Base-by-base conservation (phyloP, 2,113 vertebrate genomes). In the Gymnocephalus cernua region DNA sequence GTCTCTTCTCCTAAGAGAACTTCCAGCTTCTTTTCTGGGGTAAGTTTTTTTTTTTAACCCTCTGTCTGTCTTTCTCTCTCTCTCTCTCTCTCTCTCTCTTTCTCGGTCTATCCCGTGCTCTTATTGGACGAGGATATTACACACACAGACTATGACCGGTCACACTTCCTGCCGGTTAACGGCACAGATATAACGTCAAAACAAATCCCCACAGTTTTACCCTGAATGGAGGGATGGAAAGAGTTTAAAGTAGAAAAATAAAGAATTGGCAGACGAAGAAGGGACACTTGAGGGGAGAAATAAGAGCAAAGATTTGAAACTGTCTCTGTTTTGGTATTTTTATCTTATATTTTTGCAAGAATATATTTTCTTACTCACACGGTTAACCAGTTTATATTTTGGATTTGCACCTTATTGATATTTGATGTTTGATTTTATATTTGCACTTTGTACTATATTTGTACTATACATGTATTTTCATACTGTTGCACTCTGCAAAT, bases 111-210 rank as follows among this genome's bases (percentile, higher is more conserved):
- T 94, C 86, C 92, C 50, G 83, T 77, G 88, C 90, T 93, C 74
- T 95, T 95, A 95, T 94, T 94, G 94, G 95, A 89, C 63, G 88
- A 94, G 95, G 94, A 94, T 92, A 92, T 95, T 94, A 93, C 92
- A 92, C 92, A 86, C 83, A 68, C 84, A 83, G 83, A 85, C 92
- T 88, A 76, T 89, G 93, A 93, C 79, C 54, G 71, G 87, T 90
- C 91, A 88, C 82, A 92, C 88, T 83, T 92, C 74, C 86, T 86
- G 62, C 29, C 69, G 32, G 62, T 88, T 83, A 89, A 78, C 72
- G 3, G 71, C 54, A 67, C 47, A 83, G 82, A 86, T 90, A 62
- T 56, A 77, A 73, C 18, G 41, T 81, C 70, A 78, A 79, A 89
- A 81, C 85, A 92, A 95, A 97, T 96, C 95, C 95, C 91, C 38